Conservation (phyloP, 1,140 invertebrate species). For the Drosophila simulans region DNA sequence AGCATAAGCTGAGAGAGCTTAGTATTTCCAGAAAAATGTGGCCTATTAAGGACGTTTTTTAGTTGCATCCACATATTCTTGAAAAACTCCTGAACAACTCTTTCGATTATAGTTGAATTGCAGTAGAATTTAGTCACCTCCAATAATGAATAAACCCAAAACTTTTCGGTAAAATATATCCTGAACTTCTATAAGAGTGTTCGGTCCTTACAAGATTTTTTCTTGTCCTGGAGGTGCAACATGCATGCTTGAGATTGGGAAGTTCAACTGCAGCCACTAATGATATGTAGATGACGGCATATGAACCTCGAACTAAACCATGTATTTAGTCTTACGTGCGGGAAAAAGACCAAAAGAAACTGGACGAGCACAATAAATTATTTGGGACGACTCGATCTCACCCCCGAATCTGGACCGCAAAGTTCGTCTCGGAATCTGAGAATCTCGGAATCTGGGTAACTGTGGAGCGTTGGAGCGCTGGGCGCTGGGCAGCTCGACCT, state of each 20-base stretch:
- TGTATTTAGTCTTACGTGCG: conserved; percentile 23
- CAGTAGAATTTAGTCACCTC: too few relatives aligned
- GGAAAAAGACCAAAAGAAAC: conserved; percentile 25
- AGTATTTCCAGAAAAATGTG: too few relatives aligned
- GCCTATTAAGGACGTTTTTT: background rate
- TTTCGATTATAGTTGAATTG: too few relatives aligned
- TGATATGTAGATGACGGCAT: conserved; percentile 46
- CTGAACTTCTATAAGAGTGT: too few relatives aligned
- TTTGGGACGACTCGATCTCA: conserved; percentile 66
- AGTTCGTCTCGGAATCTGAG: conserved; percentile 32
- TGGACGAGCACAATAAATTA: conserved; percentile 69
- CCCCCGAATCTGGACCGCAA: conserved; percentile 65
- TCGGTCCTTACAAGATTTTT: background rate
- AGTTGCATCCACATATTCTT: too few relatives aligned
- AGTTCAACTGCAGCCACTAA: conserved; percentile 23
- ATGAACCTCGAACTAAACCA: conserved; percentile 13
- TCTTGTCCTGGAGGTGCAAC: background rate
- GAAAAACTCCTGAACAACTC: too few relatives aligned
- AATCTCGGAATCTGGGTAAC: conserved; percentile 14
- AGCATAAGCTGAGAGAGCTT: background rate
- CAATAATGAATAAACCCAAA: too few relatives aligned
- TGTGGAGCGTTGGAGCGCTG: conserved; percentile 8
- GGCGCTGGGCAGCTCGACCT: conserved; percentile 40
- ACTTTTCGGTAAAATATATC: background rate
- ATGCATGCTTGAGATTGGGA: conserved; percentile 3